Conservation (phyloP, 2,113 vertebrate genomes). For the Malurus alboscapulatus region DNA sequence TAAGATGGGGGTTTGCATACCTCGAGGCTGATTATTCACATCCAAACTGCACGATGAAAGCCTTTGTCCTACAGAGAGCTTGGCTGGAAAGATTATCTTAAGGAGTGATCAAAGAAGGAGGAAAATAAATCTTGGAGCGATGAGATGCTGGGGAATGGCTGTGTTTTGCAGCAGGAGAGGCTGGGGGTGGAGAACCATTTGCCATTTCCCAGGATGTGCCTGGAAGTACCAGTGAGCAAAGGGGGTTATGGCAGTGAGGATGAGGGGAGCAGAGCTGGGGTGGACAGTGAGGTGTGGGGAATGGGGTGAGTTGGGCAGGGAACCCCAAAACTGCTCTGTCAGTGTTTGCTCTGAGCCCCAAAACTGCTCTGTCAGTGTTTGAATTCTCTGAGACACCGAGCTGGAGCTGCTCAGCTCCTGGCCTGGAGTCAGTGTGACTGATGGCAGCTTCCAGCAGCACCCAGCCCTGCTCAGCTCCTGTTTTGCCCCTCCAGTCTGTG, state of each 20-base stretch:
- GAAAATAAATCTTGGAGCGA: background rate
- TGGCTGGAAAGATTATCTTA: background rate
- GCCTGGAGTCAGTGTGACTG: conserved; percentile 20
- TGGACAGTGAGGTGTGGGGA: background rate
- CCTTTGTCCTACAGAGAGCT: background rate
- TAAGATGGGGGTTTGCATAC: background rate
- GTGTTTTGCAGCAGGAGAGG: background rate
- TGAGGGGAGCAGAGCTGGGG: background rate
- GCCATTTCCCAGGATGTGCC: background rate
- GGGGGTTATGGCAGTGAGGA: background rate
- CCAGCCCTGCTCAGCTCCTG: background rate
- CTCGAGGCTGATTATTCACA: conserved; percentile 5
- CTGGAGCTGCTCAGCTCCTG: background rate
- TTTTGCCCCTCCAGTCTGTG: background rate
- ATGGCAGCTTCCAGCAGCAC: conserved; percentile 52
- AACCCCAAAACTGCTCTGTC: background rate
- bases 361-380: accelerated
- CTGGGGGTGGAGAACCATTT: background rate
- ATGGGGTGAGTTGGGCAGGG: background rate
- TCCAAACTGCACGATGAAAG: background rate
- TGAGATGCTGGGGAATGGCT: background rate
- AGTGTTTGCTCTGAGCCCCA: too few relatives aligned
- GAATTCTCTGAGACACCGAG: background rate
- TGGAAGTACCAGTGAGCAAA: accelerated
- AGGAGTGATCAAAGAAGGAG: background rate